phyloP scores from a whole-genome alignment of 2,888 invertebrate genomes.

The Andrena praecox region DNA sequence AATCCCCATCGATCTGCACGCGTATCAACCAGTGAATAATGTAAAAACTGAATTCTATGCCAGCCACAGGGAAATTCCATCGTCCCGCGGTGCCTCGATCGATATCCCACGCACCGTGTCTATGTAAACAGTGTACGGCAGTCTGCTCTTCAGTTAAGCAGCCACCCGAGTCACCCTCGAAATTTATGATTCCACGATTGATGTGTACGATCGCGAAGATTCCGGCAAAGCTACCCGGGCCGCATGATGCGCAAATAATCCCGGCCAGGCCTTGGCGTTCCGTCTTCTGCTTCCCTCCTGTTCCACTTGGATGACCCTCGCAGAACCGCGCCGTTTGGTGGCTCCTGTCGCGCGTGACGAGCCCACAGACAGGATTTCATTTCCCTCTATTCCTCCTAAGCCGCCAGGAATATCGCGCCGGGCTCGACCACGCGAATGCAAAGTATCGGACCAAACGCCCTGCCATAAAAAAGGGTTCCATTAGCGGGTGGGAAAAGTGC shows the following conservation, averaged over 20 bases:
- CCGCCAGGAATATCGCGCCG: constrained; percentile 54
- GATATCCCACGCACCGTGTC: background rate
- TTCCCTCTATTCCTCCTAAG: constrained; percentile 50
- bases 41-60: background rate
- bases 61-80: background rate
- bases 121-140: background rate
- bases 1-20: no score
- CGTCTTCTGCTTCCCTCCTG: constrained; percentile 50
- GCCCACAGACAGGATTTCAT: constrained; percentile 65
- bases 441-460: constrained; percentile 68
- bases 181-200: constrained; percentile 56
- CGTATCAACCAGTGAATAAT: background rate
- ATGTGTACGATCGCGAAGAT: constrained; percentile 53
- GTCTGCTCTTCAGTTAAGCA: constrained; percentile 9
- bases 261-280: constrained; percentile 46
- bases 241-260: constrained; percentile 68
- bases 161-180: background rate
- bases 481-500: constrained; percentile 38
- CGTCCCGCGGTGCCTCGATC: background rate
- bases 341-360: constrained; percentile 65
- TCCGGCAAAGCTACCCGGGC: constrained; percentile 50
- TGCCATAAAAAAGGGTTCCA: constrained; percentile 66
- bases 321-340: constrained; percentile 61
- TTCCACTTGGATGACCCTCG: constrained; percentile 54
- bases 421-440: constrained; percentile 59